Evolutionary conservation across 1,140 invertebrate species (phyloP), one percentile per base, ranked within the genome.

Genomic region (Grapholita molesta): DNA sequence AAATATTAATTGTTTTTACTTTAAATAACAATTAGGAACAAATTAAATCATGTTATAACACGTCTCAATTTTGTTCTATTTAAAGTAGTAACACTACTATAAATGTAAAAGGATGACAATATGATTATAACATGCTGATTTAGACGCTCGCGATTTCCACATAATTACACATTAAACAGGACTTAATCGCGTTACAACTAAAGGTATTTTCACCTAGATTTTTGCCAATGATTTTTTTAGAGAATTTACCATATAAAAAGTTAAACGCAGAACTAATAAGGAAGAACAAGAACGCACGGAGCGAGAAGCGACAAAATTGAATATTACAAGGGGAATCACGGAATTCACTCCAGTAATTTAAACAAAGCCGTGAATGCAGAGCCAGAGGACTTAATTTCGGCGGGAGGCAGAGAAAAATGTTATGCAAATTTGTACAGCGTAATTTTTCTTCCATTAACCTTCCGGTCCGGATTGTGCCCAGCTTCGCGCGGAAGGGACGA

Each of bases 361-460:
- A 89, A 89, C 82, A 89, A 87, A 84, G 83, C 80, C 74, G 79
- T 82, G 73, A 75, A 84, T 84, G 79, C 79, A 75, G 78, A 76
- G 78, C 75, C 71, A 74, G 74, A 84, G 71, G 77, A 83, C 83
- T 86, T 88, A 89, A 91, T 89, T 89, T 89, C 67, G 80, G 83
- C 74, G 71, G 74, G 71, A 86, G 80, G 81, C 79, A 85, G 84
- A 80, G 83, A 88, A 88, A 89, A 91, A 91, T 86, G 84, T 85
- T 87, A 91, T 90, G 88, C 79, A 90, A 91, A 90, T 91, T 91
- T 90, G 86, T 91, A 90, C 89, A 86, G 75, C 77, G 84, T 88
- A 86, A 88, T 91, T 87, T 89, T 91, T 88, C 83, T 87, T 87
- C 83, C 88, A 88, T 91, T 91, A 91, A 87, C 79, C 82, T 85